phyloP scores from a whole-genome alignment of 2,797 vertebrate genomes.

The Leucoraja ocellata region DNA sequence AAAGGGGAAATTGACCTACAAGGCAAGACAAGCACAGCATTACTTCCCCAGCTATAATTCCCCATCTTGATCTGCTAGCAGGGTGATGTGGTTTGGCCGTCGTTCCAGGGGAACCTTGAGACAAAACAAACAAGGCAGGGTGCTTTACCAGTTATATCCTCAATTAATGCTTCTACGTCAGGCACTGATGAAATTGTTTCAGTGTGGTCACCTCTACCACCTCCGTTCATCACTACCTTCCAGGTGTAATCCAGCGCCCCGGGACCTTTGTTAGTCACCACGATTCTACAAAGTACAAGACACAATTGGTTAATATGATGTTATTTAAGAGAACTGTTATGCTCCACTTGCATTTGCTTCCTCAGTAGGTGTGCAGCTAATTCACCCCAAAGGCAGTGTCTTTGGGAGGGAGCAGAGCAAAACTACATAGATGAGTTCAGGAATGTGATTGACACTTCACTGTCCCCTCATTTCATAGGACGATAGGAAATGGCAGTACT shows the following conservation, averaged over 20 bases:
- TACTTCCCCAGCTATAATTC: neutral
- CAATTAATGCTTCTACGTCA: neutral
- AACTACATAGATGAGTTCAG: neutral
- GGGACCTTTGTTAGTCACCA: constrained; percentile 63
- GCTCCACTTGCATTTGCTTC: neutral
- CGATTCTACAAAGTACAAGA: constrained; percentile 56
- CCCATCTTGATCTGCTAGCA: neutral
- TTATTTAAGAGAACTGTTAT: neutral
- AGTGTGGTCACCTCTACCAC: constrained; percentile 35
- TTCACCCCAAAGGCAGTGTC: neutral
- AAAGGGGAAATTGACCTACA: neutral
- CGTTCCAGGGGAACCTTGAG: neutral
- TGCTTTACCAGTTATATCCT: neutral
- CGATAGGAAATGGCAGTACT: too few species aligned
- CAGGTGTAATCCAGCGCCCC: constrained; percentile 71
- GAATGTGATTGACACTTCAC: too few species aligned
- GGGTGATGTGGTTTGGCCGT: neutral
- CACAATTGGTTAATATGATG: too few species aligned
- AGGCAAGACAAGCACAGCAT: neutral
- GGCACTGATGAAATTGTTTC: neutral
- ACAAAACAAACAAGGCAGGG: neutral
- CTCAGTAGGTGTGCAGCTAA: neutral
- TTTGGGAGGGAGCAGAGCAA: neutral
- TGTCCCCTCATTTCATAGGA: too few species aligned
- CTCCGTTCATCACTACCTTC: constrained; percentile 52